These are phyloP conservation scores for Psittacula derbiana DNA, from an alignment of 2,797 vertebrate genomes.

Conservation along the genomic window DNA sequence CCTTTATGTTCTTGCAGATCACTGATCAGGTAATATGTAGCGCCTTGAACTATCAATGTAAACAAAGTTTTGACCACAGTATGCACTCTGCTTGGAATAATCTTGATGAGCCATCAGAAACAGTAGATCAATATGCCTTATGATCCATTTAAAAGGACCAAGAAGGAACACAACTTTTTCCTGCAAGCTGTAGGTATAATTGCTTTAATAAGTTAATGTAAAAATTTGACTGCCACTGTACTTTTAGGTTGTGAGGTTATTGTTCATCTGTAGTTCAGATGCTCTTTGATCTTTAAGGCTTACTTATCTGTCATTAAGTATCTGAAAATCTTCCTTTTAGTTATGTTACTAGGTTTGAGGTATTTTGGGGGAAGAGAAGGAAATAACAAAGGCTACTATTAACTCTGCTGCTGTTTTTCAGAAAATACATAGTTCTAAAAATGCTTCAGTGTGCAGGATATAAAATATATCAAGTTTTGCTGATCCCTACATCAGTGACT, in stretches of 20 bases:
- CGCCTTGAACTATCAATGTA: neutral
- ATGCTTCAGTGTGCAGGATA: neutral
- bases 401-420: neutral
- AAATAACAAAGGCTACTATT: neutral
- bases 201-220: neutral
- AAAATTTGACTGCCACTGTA: neutral
- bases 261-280: neutral
- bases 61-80: neutral
- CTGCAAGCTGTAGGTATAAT: neutral
- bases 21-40: neutral
- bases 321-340: neutral
- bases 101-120: constrained; percentile 8
- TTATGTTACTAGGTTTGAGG: neutral
- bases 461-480: neutral
- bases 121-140: constrained; percentile 5
- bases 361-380: neutral
- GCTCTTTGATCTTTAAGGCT: neutral
- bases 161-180: neutral
- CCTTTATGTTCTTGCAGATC: neutral
- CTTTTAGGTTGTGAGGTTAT: neutral
- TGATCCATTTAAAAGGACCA: neutral
- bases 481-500: neutral
- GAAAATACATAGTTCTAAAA: neutral
- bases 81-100: constrained; percentile 30
- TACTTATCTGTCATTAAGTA: neutral